Evolutionary conservation across 2,113 vertebrate species (phyloP).

Genomic region (Ictalurus punctatus): DNA sequence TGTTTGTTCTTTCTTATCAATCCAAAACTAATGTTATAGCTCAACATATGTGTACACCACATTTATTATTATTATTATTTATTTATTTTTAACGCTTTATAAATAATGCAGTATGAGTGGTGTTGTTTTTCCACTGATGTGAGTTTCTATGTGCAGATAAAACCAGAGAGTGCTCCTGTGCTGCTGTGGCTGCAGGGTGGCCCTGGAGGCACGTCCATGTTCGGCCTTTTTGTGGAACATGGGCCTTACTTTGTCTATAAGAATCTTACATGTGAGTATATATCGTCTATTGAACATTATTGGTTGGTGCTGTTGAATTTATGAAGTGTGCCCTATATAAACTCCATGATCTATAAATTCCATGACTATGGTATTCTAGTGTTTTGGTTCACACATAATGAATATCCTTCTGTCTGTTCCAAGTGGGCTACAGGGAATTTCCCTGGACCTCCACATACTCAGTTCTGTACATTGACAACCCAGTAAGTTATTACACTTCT

Average conservation of each 20-base stretch:
- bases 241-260: conserved; percentile 81
- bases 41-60: neutral
- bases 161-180: conserved; percentile 70
- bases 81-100: no score
- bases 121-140: neutral
- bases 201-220: conserved; percentile 83
- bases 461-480: conserved; percentile 81
- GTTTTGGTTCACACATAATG: conserved; percentile 50
- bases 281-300: neutral
- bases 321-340: neutral
- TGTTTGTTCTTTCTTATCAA: neutral
- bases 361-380: neutral
- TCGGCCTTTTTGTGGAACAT: conserved; percentile 86
- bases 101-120: no score
- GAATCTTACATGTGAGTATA: conserved; percentile 78
- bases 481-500: conserved; percentile 57
- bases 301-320: neutral
- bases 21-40: neutral
- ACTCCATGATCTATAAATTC: neutral
- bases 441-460: conserved; percentile 78
- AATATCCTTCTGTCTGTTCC: conserved; percentile 29
- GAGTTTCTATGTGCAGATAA: conserved; percentile 58
- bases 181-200: conserved; percentile 87
- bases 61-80: no score
- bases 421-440: conserved; percentile 73